Percentiles rank a stretch among this genome's conserved stretches.
Conservation (phyloP, 2,113 vertebrate genomes). For the Azemiops feae region DNA sequence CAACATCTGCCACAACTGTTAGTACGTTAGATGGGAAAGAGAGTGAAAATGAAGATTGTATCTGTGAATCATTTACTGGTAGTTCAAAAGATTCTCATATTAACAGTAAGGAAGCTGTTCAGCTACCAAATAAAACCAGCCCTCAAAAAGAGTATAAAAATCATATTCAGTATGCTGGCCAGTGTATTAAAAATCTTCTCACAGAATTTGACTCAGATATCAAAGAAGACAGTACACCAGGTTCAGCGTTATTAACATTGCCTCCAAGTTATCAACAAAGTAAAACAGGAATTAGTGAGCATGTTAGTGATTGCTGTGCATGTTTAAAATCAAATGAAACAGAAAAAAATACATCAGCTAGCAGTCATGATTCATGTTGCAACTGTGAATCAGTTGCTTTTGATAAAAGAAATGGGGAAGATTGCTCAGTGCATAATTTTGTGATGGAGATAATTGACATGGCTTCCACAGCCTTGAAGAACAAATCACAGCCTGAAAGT, state of each 20-base stretch:
- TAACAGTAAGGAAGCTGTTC: constrained; percentile 61
- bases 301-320: constrained; percentile 49
- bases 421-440: constrained; percentile 84
- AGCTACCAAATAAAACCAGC: constrained; percentile 64
- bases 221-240: constrained; percentile 29
- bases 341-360: constrained; percentile 54
- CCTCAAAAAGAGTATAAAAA: constrained; percentile 61
- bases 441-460: constrained; percentile 95
- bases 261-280: constrained; percentile 36
- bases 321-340: constrained; percentile 61
- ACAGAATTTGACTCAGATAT: constrained; percentile 38
- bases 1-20: constrained; percentile 57
- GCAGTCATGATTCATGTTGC: constrained; percentile 68
- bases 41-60: constrained; percentile 63
- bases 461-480: constrained; percentile 87
- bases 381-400: constrained; percentile 64
- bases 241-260: constrained; percentile 38
- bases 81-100: constrained; percentile 62
- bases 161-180: constrained; percentile 53
- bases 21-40: constrained; percentile 67
- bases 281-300: constrained; percentile 22
- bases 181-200: constrained; percentile 39
- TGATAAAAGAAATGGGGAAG: constrained; percentile 73
- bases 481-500: constrained; percentile 79
- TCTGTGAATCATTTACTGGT: constrained; percentile 54